These are phyloP conservation scores for Danaus plexippus DNA, from an alignment of 1,140 invertebrate genomes.

Conservation along the genomic window DNA sequence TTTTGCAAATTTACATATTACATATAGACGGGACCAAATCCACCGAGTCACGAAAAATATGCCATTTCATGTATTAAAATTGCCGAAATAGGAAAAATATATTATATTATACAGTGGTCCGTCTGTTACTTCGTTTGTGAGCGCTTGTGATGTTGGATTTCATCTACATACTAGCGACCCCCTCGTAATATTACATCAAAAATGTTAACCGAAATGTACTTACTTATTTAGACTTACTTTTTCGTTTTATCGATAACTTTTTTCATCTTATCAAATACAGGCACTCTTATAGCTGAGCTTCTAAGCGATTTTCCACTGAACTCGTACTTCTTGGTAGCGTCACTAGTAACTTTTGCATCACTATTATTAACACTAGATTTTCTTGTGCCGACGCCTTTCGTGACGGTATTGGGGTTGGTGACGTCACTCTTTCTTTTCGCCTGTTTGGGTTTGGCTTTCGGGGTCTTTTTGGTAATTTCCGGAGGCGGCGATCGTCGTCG, in stretches of 20 bases:
- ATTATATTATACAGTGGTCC: conserved; percentile 59
- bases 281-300: conserved; percentile 30
- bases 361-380: conserved; percentile 27
- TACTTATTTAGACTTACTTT: conserved; percentile 20
- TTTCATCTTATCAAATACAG: conserved; percentile 46
- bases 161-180: conserved; percentile 45
- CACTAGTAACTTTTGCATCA: conserved; percentile 20
- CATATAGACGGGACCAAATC: conserved; percentile 43
- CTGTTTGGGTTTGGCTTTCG: conserved; percentile 15
- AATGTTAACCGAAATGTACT: too few species aligned
- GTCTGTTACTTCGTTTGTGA: conserved; percentile 54
- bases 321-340: conserved; percentile 15
- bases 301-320: conserved; percentile 25
- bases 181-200: neutral
- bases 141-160: conserved; percentile 45
- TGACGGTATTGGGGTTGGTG: conserved; percentile 15
- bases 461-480: conserved; percentile 13
- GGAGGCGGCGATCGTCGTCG: conserved; percentile 38
- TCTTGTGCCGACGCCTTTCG: conserved; percentile 17
- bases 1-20: conserved; percentile 49
- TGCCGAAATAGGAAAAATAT: conserved; percentile 61
- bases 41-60: conserved; percentile 39
- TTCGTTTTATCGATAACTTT: conserved; percentile 41
- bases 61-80: conserved; percentile 32
- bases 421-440: conserved; percentile 21